Conservation (phyloP, 2,113 vertebrate genomes). For the Cynocephalus volans region DNA sequence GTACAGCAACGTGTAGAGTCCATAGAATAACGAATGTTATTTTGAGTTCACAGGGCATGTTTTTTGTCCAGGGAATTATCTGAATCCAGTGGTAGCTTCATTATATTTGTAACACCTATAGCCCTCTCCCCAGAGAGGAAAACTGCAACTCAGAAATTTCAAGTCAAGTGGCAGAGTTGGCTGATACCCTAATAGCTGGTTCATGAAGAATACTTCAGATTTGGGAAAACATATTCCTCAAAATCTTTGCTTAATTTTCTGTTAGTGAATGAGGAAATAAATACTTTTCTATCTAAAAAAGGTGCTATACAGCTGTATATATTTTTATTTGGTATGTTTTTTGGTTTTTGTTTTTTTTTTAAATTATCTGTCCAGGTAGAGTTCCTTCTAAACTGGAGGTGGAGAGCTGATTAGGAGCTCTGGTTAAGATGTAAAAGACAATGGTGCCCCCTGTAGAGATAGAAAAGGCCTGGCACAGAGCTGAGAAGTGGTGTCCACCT, state of each 20-base stretch:
- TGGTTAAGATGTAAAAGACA: neutral
- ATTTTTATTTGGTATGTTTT: neutral
- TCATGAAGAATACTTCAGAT: neutral
- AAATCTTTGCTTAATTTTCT: slow-evolving; percentile 8
- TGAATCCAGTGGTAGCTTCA: neutral
- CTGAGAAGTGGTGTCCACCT: neutral
- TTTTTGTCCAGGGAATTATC: neutral
- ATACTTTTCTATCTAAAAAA: neutral
- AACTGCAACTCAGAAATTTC: neutral
- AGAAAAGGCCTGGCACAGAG: neutral
- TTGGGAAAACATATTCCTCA: neutral
- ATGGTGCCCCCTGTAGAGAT: neutral
- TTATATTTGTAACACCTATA: neutral
- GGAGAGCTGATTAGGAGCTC: neutral
- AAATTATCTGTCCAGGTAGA: neutral
- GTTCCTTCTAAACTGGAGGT: neutral
- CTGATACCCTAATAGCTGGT: neutral
- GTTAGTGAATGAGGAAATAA: neutral
- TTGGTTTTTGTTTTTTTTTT: neutral
- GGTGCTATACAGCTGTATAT: neutral
- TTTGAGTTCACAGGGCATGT: neutral
- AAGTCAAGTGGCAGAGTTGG: neutral
- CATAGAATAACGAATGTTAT: neutral
- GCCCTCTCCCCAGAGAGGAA: neutral
- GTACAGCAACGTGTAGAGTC: neutral